A percentile compares a stretch with the other conserved stretches of the same genome.
Evolutionary conservation across 1,140 invertebrate species (phyloP).

Genomic region (Apolygus lucorum): DNA sequence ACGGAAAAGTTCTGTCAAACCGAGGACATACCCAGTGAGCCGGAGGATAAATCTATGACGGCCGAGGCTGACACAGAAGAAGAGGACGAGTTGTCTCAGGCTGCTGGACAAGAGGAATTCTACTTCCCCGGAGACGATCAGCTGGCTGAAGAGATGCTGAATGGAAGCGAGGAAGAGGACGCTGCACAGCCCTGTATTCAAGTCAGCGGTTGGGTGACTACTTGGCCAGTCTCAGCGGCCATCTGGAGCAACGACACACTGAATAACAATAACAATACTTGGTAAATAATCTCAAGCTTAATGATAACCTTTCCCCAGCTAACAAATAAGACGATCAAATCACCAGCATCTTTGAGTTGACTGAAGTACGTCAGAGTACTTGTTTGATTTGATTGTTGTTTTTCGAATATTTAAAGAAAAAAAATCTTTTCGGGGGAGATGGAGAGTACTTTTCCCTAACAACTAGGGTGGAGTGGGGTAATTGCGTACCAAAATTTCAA

Average conservation of each 20-base stretch:
- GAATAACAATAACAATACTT: conserved; percentile 1
- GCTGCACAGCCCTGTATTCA: conserved; percentile 22
- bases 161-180: conserved; percentile 17
- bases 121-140: conserved; percentile 34
- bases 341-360: no score
- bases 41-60: conserved; percentile 34
- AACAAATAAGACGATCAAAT: no score
- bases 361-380: no score
- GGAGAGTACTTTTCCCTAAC: no score
- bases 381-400: no score
- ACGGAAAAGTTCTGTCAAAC: conserved; percentile 51
- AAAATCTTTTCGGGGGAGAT: no score
- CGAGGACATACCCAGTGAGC: conserved; percentile 40
- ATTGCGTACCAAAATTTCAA: no score
- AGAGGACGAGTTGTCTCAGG: neutral
- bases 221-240: conserved; percentile 29
- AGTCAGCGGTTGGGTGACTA: conserved; percentile 30
- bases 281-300: no score
- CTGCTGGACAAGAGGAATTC: conserved; percentile 2
- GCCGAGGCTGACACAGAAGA: conserved; percentile 24
- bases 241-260: conserved; percentile 32
- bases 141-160: conserved; percentile 28
- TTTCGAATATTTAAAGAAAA: no score
- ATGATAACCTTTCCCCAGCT: no score
- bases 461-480: no score